A percentile compares a stretch with the other conserved stretches of the same genome.
Conservation (phyloP, 2,113 vertebrate genomes). For the Melierax canorus region DNA sequence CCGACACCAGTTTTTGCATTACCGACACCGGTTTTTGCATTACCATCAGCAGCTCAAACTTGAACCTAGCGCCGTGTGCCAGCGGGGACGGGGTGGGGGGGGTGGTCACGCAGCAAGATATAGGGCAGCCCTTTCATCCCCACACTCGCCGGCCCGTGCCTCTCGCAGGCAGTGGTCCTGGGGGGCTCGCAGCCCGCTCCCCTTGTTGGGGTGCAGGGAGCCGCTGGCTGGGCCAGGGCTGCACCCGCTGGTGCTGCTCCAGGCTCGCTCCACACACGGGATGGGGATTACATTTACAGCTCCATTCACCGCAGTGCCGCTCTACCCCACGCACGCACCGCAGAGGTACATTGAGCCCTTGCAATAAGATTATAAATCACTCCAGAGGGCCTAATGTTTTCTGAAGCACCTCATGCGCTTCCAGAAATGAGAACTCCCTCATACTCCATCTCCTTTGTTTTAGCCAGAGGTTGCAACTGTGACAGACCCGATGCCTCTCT, state of each 20-base stretch:
- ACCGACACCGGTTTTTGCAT: fast-evolving
- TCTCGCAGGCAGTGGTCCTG: background rate
- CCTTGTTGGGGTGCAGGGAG: fast-evolving
- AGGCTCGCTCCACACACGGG: fast-evolving
- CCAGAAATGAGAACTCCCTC: conserved; percentile 2
- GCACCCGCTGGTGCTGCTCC: fast-evolving
- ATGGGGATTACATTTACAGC: background rate
- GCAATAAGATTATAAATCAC: background rate
- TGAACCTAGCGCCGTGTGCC: fast-evolving
- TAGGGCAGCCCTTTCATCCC: background rate
- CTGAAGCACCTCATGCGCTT: background rate
- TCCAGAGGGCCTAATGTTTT: background rate
- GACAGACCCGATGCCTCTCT: background rate
- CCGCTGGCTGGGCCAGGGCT: background rate
- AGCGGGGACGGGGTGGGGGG: background rate
- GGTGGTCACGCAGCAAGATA: fast-evolving
- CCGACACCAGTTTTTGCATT: fast-evolving
- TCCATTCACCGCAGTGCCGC: background rate
- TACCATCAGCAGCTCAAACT: background rate
- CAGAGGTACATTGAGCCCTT: background rate
- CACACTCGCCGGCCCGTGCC: fast-evolving
- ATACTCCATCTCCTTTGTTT: conserved; percentile 1
- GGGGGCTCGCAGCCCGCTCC: background rate
- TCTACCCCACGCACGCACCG: background rate
- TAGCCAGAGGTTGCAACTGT: background rate